Evolutionary conservation across 2,888 invertebrate genomes (phyloP).

Genomic region (Gasteruption jaculator): DNA sequence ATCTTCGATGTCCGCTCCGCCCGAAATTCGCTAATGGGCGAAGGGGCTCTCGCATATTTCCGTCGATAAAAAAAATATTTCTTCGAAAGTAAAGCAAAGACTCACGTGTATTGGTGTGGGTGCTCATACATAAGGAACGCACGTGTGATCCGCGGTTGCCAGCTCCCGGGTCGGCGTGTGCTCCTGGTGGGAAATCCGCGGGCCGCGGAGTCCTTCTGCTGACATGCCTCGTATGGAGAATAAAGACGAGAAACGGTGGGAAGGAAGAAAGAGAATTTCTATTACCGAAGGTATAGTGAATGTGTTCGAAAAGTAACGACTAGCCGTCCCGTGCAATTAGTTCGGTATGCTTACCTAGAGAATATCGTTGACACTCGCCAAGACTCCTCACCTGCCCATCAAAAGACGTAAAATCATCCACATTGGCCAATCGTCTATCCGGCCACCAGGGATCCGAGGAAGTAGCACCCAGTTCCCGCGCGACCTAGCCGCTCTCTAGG

Average conservation of each 20-base stretch:
- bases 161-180: slow-evolving; percentile 28
- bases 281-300: no score
- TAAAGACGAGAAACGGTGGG: no score
- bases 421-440: slow-evolving; percentile 45
- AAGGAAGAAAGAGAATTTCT: no score
- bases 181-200: slow-evolving; percentile 43
- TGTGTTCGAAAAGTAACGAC: slow-evolving; percentile 1
- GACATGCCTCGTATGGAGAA: no score
- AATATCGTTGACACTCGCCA: slow-evolving; percentile 49
- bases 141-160: slow-evolving; percentile 14
- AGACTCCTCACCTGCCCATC: slow-evolving; percentile 53
- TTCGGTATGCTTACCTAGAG: neutral
- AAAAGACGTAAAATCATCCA: slow-evolving; percentile 52
- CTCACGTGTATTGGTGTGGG: no score
- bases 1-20: no score
- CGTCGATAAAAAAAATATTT: no score
- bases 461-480: slow-evolving; percentile 2
- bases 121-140: no score
- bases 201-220: slow-evolving; percentile 46
- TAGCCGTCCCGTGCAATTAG: slow-evolving; percentile 10
- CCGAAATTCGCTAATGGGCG: no score
- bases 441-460: slow-evolving; percentile 33
- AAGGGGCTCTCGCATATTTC: no score
- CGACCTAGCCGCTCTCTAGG: neutral
- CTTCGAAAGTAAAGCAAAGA: no score